phyloP scores from a whole-genome alignment of 2,888 invertebrate species.

The Noctua fimbriata region DNA sequence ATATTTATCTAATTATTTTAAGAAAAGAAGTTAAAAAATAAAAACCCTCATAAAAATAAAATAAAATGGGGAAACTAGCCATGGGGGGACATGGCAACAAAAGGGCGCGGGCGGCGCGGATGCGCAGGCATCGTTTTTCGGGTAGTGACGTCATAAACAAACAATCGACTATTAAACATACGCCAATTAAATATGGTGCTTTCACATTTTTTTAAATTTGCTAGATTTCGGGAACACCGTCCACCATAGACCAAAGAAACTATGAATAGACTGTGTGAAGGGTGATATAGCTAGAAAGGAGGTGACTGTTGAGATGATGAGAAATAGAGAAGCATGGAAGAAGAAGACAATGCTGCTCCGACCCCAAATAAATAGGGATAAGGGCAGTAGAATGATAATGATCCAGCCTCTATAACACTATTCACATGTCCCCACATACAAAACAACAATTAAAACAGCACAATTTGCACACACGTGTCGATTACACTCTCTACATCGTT shows the following conservation, averaged over 20 bases:
- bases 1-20: too few relatives aligned
- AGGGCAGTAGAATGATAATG: not conserved
- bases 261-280: not conserved
- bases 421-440: slow-evolving; percentile 39
- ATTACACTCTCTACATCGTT: not conserved
- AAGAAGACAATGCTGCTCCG: not conserved
- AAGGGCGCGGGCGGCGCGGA: too few relatives aligned
- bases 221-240: too few relatives aligned
- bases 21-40: too few relatives aligned
- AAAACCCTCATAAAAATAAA: too few relatives aligned
- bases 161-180: too few relatives aligned
- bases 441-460: slow-evolving; percentile 29
- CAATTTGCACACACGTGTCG: slow-evolving; percentile 22
- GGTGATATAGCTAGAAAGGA: not conserved
- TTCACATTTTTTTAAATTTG: too few relatives aligned
- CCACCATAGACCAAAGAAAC: not conserved
- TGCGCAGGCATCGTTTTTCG: too few relatives aligned
- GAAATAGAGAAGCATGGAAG: not conserved
- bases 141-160: too few relatives aligned
- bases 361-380: not conserved
- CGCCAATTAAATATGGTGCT: too few relatives aligned
- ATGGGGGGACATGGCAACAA: too few relatives aligned
- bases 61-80: too few relatives aligned
- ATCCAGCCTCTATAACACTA: not conserved
- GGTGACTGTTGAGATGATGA: not conserved